Conservation (phyloP, 2,888 invertebrate species). For the Cheilosia urbana region DNA sequence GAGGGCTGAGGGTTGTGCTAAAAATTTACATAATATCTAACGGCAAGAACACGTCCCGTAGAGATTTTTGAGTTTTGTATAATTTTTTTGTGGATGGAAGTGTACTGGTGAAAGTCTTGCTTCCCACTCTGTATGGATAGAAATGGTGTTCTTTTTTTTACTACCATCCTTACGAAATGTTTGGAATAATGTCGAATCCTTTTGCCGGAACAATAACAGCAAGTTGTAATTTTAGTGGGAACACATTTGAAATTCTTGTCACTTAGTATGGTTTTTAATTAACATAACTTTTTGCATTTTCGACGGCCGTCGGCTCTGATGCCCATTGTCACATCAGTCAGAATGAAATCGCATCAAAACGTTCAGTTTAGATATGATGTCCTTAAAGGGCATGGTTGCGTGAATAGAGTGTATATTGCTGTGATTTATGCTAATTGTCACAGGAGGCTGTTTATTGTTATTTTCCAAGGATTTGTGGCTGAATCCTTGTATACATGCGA, state of each 20-base stretch:
- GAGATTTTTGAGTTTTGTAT: conserved; percentile 56
- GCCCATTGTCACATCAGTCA: conserved; percentile 62
- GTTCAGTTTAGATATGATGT: conserved; percentile 33
- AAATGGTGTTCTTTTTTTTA: neutral
- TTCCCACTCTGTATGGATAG: conserved; percentile 37
- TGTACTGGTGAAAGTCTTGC: neutral
- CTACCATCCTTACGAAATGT: conserved; percentile 24
- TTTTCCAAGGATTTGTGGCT: conserved; percentile 62
- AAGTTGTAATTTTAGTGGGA: conserved; percentile 46
- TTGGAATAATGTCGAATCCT: conserved; percentile 56
- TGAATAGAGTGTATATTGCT: conserved; percentile 58
- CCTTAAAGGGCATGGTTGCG: conserved; percentile 70
- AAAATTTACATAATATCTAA: conserved; percentile 64
- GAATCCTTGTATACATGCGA: conserved; percentile 58
- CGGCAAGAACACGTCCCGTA: conserved; percentile 59
- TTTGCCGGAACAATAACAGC: conserved; percentile 38
- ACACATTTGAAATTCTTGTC: conserved; percentile 61
- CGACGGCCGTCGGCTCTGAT: conserved; percentile 54
- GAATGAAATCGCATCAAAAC: conserved; percentile 45
- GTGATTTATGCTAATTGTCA: conserved; percentile 73
- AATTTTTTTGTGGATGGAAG: conserved; percentile 19
- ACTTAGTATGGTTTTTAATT: conserved; percentile 52
- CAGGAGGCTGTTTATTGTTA: conserved; percentile 71
- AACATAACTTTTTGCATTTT: conserved; percentile 70
- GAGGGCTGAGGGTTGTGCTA: conserved; percentile 6